Base-by-base conservation (phyloP, 2,888 invertebrate genomes). In the Drosophila colorata region DNA sequence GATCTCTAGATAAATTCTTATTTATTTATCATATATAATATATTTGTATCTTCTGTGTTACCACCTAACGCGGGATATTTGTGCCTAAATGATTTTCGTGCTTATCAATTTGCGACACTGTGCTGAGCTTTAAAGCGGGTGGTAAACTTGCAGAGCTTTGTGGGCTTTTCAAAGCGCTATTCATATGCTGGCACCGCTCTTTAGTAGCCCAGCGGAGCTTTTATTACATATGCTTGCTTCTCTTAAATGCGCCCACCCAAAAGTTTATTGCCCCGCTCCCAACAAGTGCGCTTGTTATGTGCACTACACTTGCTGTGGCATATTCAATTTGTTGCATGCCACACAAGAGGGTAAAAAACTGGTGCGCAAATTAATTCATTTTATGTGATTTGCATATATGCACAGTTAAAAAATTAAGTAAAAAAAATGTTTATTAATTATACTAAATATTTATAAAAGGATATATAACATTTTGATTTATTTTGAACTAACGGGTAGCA, bases 181-280 rank as follows among this genome's bases (percentile, higher is more conserved):
- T 4, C 4, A 20, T 14, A 18, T 28, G 20, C 38, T 40, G 13
- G 23, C 43, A 7, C 20, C 14, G n/a, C 61, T 51, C 51, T 61
- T 41, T 28, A 16, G 47, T 14, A n/a, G 7, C 16, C 31, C n/a
- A 16, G 28, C 14, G 7, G 6, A 59, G 14, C 48, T 59, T 56
- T 41, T 4, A 6, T 38, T 23, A 1, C 18, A 2, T 35, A n/a
- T 11, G 38, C 81, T 84, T 69, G 14, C 2, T 16, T 35, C 87
- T 84, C 85, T 82, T 87, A 49, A 25, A 13, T 43, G 68, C 85
- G 67, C 81, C 78, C 70, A 73, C 86, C 75, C 70, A 69, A 69
- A 66, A 81, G 82, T 85, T 74, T 84, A 72, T 78, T 85, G 82
- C 75, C 59, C 74, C 78, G 69, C 78, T 78, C 69, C 60, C 63